These are phyloP conservation scores for Semnornis frantzii DNA, from an alignment of 2,113 vertebrate genomes.

Conservation along the genomic window DNA sequence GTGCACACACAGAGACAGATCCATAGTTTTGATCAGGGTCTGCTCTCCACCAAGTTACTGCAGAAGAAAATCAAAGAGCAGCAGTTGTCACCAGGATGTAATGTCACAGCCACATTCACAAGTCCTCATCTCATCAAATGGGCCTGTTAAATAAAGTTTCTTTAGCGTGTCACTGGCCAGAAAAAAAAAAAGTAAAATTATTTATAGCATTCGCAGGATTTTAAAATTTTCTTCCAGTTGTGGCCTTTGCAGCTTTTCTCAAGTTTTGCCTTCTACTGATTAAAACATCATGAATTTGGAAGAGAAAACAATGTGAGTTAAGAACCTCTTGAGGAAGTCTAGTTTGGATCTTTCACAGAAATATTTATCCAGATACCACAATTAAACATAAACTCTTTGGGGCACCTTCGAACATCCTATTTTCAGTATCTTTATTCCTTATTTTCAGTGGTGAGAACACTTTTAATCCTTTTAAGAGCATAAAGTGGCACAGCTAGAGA, in stretches of 20 bases:
- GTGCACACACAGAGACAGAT: not conserved
- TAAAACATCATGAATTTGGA: not conserved
- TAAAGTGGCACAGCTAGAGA: not conserved
- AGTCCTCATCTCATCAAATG: not conserved
- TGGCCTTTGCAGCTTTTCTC: not conserved
- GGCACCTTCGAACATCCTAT: not conserved
- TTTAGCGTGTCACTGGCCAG: not conserved
- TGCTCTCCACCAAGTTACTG: not conserved
- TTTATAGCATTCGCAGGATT: not conserved
- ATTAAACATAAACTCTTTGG: not conserved
- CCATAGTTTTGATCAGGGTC: not conserved
- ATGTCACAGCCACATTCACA: not conserved
- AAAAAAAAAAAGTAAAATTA: not conserved
- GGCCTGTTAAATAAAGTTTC: not conserved
- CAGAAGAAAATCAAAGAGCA: not conserved
- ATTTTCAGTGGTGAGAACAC: not conserved
- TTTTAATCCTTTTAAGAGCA: not conserved
- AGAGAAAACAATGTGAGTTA: not conserved
- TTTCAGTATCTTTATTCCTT: not conserved
- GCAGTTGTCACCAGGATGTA: not conserved
- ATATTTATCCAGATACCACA: not conserved
- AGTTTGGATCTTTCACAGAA: not conserved
- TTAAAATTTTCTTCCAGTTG: not conserved
- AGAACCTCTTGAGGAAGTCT: not conserved
- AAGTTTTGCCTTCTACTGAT: not conserved